Conservation (phyloP, 2,113 vertebrate genomes). For the Malaclemys terrapin region DNA sequence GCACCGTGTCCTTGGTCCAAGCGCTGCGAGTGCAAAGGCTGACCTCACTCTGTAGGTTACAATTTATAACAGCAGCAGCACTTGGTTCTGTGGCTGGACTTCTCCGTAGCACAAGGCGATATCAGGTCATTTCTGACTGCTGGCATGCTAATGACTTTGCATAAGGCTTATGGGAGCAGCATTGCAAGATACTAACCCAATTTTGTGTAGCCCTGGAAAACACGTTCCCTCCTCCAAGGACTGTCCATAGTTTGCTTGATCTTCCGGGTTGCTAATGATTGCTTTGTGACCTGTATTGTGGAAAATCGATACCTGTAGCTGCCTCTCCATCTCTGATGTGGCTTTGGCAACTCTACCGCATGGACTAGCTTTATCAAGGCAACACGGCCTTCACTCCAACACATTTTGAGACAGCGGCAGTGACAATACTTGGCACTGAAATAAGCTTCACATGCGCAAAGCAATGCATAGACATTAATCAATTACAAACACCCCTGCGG, state of each 20-base stretch:
- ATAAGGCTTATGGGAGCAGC: neutral
- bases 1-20: neutral
- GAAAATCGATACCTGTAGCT: neutral
- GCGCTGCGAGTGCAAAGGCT: neutral
- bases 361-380: neutral
- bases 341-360: neutral
- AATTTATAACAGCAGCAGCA: neutral
- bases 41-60: neutral
- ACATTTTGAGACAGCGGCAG: neutral
- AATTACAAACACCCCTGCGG: neutral
- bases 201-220: neutral
- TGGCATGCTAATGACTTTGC: neutral
- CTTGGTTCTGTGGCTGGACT: neutral
- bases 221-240: neutral
- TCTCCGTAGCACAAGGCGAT: neutral
- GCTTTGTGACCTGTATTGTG: neutral
- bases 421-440: neutral
- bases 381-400: neutral
- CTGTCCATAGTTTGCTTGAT: neutral
- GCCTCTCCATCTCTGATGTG: neutral
- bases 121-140: neutral
- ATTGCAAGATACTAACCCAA: neutral
- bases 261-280: neutral
- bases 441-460: neutral
- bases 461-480: neutral